Evolutionary conservation across 2,797 vertebrate species (phyloP), one percentile per base, ranked within the genome.

Genomic region (Sebastes baramenuke): DNA sequence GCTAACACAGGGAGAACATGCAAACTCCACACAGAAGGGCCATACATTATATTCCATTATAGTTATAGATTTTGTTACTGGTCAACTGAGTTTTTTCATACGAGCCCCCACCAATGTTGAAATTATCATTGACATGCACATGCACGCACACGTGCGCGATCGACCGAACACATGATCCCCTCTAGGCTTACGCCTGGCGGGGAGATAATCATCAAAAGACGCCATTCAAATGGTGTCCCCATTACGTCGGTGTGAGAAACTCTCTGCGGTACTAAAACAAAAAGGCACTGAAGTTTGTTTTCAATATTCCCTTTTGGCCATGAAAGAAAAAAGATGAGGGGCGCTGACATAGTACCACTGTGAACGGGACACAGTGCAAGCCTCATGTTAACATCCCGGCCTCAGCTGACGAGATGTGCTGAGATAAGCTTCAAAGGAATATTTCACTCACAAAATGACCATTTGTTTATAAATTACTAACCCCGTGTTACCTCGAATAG

Each of bases 391-490:
- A 10, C 16, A 55, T 25, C 25, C 8, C 10, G 10, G 16, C 27
- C 59, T 75, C 84, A 83, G 81, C 76, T 88, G 79, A 86, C 72
- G 38, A 62, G 61, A 56, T 32, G 13, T 30, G 14, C 36, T 27
- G 49, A 62, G 61, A 56, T 32, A 9, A 36, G 14, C 36, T 27
- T 38, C 6, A 4, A 62, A 34, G 30, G 20, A 32, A 62, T 32
- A 34, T 6, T 64, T 64, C 13, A 8, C 11, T 13, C 34, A 42
- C 62, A 25, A 10, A 65, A 25, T 42, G 34, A 25, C 22, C 62
- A 42, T 65, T 46, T 46, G 22, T 66, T 3, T 18, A 22, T 36
- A 32, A 20, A 46, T 66, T 25, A 27, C 24, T 46, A 9, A 27
- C 22, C 34, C 32, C 4, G 5, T 24, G 34, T 65, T 36, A n/a